Evolutionary conservation across 2,888 invertebrate genomes (phyloP), one percentile per base, ranked within the genome.

Genomic region (Homarus gammarus): DNA sequence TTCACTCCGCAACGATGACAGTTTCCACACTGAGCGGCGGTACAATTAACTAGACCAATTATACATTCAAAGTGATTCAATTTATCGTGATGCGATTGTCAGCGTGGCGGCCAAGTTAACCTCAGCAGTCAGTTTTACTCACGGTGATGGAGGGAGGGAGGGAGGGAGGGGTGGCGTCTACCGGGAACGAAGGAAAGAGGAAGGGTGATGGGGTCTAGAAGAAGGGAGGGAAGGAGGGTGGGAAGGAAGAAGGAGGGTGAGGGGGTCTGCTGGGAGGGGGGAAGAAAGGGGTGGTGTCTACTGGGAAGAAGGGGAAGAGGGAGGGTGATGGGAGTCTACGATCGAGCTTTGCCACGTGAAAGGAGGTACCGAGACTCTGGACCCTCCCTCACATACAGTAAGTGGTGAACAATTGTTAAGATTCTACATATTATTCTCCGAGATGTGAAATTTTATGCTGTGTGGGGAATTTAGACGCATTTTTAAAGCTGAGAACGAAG

Each of bases 51-150:
- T n/a, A 8, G 0, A 12, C 27, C 64, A 64, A 64, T 64, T 64
- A 64, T 64, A 27, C 22, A 64, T 64, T 64, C 64, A 64, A 64
- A 64, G 31, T 27, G 31, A 64, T 64, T 64, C 27, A 64, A 64
- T 64, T 64, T 8, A 64, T 27, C 27, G 27, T 64, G 64, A 64
- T 64, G 64, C 31, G 27, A 64, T 64, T 64, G 64, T 64, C 27
- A 12, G 12, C 64, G 44, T 5, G 27, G 27, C 64, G 5, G 10
- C 64, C 44, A 22, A 5, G 27, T 27, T n/a, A n/a, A 27, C 3
- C 64, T 27, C 31, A n/a, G 5, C 27, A 5, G n/a, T 27, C 64
- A 64, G 64, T 64, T 27, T 64, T 64, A 27, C 31, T 64, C 27
- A 27, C 2, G 64, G 22, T 18, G 5, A 3, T 10, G 70, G 36